Evolutionary conservation across 2,113 vertebrate species (phyloP), one percentile per base, ranked within the genome.

Genomic region (Phocoena phocoena): DNA sequence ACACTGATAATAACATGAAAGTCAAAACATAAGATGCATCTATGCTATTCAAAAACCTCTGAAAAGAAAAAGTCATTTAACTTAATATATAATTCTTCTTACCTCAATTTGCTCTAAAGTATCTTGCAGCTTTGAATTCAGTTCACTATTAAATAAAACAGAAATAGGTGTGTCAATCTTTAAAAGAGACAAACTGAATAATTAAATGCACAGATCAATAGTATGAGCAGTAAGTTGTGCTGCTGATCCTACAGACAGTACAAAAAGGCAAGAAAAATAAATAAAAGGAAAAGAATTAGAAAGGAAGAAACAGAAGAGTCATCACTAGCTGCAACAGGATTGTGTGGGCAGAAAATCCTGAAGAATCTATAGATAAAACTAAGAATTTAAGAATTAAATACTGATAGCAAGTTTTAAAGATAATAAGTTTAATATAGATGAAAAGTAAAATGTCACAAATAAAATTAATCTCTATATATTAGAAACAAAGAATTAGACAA

Each of bases 21-120:
- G 26, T 44, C 26, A 97, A 89, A 96, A 92, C 5, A 25, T 33
- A 88, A 53, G 20, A 11, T 68, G 23, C 10, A 68, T 15, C 71
- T 90, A 67, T 17, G 12, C 36, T 71, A 67, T 26, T 81, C 47
- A 91, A 68, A 92, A 84, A 25, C 17, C 18, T 81, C 33, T 87
- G 8, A 36, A 68, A 81, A 91, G 44, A 91, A 62, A 96, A 89
- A 80, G 15, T 47, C 20, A 33, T 31, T 73, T 82, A 85, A 73
- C 5, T 86, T 65, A 73, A 5, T 20, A 53, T 20, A 47, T 70
- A 93, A 83, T 36, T 8, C 58, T 84, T 96, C 98, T 98, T 99
- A 99, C 99, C 99, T 99, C 99, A 82, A 99, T 99, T 98, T 99
- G 99, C 98, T 99, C 99, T 98, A 99, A 98, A 71, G 99, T 99